Conservation (phyloP, 1,140 invertebrate genomes). For the Brachionus rubens region DNA sequence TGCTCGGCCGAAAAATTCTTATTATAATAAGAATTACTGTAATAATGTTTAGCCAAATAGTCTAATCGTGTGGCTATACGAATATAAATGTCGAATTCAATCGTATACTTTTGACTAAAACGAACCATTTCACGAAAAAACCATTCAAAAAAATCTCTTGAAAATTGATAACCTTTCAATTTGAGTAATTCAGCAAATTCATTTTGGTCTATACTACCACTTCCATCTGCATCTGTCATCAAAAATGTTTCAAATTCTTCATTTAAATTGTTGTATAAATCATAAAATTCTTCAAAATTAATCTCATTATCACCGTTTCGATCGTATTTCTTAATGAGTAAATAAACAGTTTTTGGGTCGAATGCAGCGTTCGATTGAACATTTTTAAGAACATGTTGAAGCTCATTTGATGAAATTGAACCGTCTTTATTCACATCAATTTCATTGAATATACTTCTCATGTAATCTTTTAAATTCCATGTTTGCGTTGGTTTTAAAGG, state of each 20-base stretch:
- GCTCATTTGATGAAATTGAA: background rate
- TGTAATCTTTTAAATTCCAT: background rate
- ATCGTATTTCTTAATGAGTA: constrained; percentile 14
- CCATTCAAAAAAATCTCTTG: background rate
- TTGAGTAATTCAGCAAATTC: background rate
- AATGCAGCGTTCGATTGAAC: background rate
- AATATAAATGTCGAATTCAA: constrained; percentile 39
- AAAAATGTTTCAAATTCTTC: constrained; percentile 41
- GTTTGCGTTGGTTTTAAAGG: background rate
- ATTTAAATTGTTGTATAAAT: constrained; percentile 29
- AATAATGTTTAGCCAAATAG: background rate
- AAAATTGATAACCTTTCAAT: constrained; percentile 9
- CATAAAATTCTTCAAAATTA: constrained; percentile 35
- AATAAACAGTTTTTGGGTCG: background rate
- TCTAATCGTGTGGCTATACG: background rate
- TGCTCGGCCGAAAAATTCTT: background rate
- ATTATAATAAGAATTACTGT: background rate
- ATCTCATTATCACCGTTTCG: constrained; percentile 19
- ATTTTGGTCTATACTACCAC: background rate
- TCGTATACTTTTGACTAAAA: no score
- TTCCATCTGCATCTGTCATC: background rate
- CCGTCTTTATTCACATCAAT: constrained; percentile 31
- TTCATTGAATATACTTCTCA: constrained; percentile 11
- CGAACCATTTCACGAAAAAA: background rate
- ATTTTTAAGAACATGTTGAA: constrained; percentile 18